Base-by-base conservation (phyloP, 2,888 invertebrate genomes). In the Diarsia rubi region DNA sequence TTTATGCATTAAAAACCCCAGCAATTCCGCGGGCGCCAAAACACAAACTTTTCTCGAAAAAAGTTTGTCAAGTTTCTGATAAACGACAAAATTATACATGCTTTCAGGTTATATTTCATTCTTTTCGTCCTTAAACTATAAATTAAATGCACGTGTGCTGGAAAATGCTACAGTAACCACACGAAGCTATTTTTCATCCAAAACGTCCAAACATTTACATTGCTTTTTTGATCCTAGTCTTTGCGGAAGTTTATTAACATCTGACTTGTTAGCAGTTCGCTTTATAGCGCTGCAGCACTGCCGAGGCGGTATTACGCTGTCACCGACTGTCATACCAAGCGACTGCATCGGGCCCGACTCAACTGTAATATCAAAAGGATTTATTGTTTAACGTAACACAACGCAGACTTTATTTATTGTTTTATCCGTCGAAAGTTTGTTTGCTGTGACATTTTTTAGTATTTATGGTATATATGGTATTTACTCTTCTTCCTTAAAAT, bases 341-440 rank as follows among this genome's bases (percentile, higher is more conserved):
- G 69, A 78, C 75, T 85, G 84, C 88, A 84, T 83, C 79, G 82
- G 66, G 70, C 73, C 57, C 69, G 75, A 73, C 76, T 83, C 76
- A 77, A 86, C 81, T 77, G 86, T 88, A 88, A 84, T 88, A 88
- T 87, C 86, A 83, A 84, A 83, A 85, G 88, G 87, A 89, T 88
- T 91, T 91, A 89, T 86, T 87, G 85, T 88, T 88, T 81, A 66
- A 83, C 78, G 78, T 80, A 80, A 83, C 67, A 70, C 81, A 81
- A 71, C 74, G 52, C 63, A 2, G 64, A 76, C 68, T 84, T 82
- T 78, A 75, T 82, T 82, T 83, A 74, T 81, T 81, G 73, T 84
- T 88, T 82, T 72, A 75, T 77, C 73, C 73, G 71, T 81, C 72
- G 47, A 77, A 80, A 86, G 44, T 82, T 86, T 72, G 24, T 73